Percentiles rank a stretch among this genome's conserved stretches.
These are phyloP conservation scores for Drosophila cracens DNA, from an alignment of 2,888 invertebrate species.

Conservation along the genomic window DNA sequence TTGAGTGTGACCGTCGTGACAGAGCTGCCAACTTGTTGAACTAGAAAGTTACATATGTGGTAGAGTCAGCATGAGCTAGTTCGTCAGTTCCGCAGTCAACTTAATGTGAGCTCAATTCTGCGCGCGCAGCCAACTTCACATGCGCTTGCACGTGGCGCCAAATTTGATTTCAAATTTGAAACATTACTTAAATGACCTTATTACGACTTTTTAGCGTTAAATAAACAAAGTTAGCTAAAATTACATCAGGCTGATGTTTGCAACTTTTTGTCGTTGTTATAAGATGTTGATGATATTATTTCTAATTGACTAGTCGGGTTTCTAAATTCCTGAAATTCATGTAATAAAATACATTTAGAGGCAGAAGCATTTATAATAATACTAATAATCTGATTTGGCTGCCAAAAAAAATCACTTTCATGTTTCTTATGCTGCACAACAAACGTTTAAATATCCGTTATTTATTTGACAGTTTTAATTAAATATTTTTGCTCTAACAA, in stretches of 20 bases:
- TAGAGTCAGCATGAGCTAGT: not conserved
- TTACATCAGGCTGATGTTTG: not conserved
- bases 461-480: not conserved
- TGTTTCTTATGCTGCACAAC: not conserved
- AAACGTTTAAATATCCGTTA: not conserved
- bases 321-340: not conserved
- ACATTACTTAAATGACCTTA: not conserved
- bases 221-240: not conserved
- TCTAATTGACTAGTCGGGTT: not conserved
- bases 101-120: not conserved
- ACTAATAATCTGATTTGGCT: not conserved
- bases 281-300: not conserved
- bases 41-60: not conserved
- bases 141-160: slow-evolving; percentile 1
- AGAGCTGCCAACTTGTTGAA: slow-evolving; percentile 13
- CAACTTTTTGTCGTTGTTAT: not conserved
- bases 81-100: slow-evolving; percentile 3
- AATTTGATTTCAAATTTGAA: not conserved
- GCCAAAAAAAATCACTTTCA: not conserved
- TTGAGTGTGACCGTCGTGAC: slow-evolving; percentile 25
- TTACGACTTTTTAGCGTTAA: not conserved
- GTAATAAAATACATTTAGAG: not conserved
- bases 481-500: not conserved
- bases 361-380: not conserved
- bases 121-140: slow-evolving; percentile 25